phyloP scores from a whole-genome alignment of 2,888 invertebrate genomes.

The Amblyjoppa proteus region DNA sequence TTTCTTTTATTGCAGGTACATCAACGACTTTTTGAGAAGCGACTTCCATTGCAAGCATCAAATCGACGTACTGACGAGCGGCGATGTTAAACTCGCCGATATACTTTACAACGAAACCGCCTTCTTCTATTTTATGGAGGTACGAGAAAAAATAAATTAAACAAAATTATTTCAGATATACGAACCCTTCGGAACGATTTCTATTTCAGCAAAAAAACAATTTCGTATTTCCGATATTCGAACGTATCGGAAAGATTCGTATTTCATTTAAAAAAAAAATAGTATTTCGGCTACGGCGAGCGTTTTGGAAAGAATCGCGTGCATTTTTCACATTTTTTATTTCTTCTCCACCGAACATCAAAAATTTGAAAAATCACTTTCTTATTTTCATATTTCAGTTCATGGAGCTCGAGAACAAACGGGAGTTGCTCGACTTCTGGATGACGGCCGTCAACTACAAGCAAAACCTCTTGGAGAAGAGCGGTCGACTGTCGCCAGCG shows the following conservation, averaged over 20 bases:
- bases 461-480: slow-evolving; percentile 88
- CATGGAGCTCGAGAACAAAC: slow-evolving; percentile 94
- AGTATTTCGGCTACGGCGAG: not conserved
- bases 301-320: not conserved
- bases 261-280: too few species aligned
- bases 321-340: not conserved
- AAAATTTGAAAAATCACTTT: too few species aligned
- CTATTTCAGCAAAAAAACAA: not conserved
- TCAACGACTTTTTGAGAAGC: slow-evolving; percentile 93
- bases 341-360: too few species aligned
- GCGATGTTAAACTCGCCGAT: slow-evolving; percentile 93
- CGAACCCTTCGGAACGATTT: not conserved
- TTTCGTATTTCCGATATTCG: not conserved
- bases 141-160: slow-evolving; percentile 75
- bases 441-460: slow-evolving; percentile 95
- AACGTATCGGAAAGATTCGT: too few species aligned
- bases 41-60: slow-evolving; percentile 96
- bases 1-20: slow-evolving; percentile 86
- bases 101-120: slow-evolving; percentile 96
- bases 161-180: slow-evolving; percentile 24
- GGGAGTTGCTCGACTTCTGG: slow-evolving; percentile 94
- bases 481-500: slow-evolving; percentile 87
- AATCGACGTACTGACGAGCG: slow-evolving; percentile 94
- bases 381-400: slow-evolving; percentile 86
- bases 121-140: slow-evolving; percentile 97